Evolutionary conservation across 2,113 vertebrate genomes (phyloP), one percentile per base, ranked within the genome.

Genomic region (Callithrix jacchus): DNA sequence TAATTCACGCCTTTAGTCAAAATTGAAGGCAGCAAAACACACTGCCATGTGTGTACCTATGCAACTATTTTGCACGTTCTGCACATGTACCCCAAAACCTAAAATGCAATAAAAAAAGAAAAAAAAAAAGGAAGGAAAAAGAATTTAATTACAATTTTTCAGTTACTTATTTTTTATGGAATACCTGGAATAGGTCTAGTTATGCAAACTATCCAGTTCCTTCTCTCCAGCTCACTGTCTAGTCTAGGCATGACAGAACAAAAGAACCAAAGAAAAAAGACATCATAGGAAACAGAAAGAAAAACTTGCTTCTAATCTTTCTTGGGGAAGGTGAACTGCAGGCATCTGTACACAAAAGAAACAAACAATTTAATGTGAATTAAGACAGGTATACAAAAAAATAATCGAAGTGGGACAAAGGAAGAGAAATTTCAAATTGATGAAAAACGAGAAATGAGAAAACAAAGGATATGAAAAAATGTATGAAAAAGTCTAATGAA

Each of bases 381-480:
- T 87, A 66, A 87, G 47, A 64, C 45, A 2, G 9, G 3, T 70
- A 27, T 94, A 11, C 2, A 58, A 20, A 49, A 70, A 70, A 40
- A 87, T 27, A 54, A 9, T 42, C 3, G 42, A 80, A 37, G 7
- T n/a, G 37, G 30, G 11, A 37, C 20, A 89, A 76, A 94, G 30
- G 6, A 73, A 49, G 12, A 21, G 18, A 64, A 21, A 70, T 81
- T 93, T 87, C 20, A 58, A 88, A 71, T 40, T 87, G 32, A 1
- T 61, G 47, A 45, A 71, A 87, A 95, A n/a, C 64, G 18, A 95
- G 52, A 97, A 92, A 87, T 82, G 45, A 87, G 81, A 89, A 96
- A 83, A 94, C 40, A 35, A 96, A 79, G 66, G 56, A 27, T 74
- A 64, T 73, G 68, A 70, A 16, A 23, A 58, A 64, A 93, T 47